These are phyloP conservation scores for Sitobion miscanthi DNA, from an alignment of 1,140 invertebrate species.

Conservation along the genomic window DNA sequence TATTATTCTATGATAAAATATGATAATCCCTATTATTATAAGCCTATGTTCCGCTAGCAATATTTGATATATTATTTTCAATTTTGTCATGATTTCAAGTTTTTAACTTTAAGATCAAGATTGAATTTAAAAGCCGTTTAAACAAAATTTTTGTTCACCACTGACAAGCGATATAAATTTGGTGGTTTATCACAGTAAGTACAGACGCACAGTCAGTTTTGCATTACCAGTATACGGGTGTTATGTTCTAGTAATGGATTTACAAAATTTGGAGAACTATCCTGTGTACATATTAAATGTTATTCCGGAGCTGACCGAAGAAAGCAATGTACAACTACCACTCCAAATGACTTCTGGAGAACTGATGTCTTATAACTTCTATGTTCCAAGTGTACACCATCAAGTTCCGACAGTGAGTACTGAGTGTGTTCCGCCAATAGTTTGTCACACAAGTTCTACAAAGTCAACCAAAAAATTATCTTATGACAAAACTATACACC, in stretches of 20 bases:
- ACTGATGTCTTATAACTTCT: slow-evolving; percentile 23
- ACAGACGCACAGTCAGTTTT: neutral
- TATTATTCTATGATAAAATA: neutral
- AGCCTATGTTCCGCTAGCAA: too few relatives aligned
- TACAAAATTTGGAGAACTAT: slow-evolving; percentile 39
- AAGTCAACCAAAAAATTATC: neutral
- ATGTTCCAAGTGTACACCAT: slow-evolving; percentile 4
- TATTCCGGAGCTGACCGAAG: slow-evolving; percentile 23
- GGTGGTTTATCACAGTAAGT: neutral
- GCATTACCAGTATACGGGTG: neutral
- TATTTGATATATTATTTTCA: neutral
- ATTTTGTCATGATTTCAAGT: neutral
- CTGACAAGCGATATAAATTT: neutral
- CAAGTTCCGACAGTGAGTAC: neutral
- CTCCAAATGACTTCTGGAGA: neutral
- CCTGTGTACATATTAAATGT: slow-evolving; percentile 42
- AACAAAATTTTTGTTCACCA: neutral
- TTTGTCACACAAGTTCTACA: neutral
- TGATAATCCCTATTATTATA: neutral
- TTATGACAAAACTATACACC: neutral
- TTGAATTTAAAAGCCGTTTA: neutral
- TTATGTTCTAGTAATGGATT: slow-evolving; percentile 38
- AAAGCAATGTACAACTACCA: neutral
- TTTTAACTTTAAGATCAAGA: neutral
- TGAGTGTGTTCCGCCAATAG: neutral